These are phyloP conservation scores for Pongo abelii DNA, from an alignment of 2,113 vertebrate genomes.

Conservation along the genomic window DNA sequence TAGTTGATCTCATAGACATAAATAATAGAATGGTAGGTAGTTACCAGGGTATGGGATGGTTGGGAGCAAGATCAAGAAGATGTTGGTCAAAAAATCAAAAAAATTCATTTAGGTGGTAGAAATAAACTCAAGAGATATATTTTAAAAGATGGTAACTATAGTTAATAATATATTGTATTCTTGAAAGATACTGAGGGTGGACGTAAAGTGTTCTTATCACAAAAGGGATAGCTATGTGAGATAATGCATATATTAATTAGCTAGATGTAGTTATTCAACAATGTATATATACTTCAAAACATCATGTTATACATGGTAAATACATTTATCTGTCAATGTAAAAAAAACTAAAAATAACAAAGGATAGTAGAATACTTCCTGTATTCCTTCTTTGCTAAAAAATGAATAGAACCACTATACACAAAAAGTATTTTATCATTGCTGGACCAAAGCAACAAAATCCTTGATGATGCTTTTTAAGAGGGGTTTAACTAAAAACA, in stretches of 20 bases:
- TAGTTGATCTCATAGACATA: neutral
- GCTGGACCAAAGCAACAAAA: neutral
- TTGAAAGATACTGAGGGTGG: neutral
- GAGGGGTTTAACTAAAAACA: neutral
- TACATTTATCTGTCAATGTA: neutral
- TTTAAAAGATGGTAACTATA: neutral
- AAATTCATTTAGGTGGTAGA: no score
- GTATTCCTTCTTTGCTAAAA: neutral
- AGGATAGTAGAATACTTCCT: no score
- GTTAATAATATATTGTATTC: neutral
- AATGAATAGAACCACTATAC: neutral
- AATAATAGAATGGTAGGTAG: neutral
- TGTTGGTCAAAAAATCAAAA: neutral
- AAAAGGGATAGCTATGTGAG: neutral
- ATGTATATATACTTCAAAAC: no score
- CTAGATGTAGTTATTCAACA: neutral
- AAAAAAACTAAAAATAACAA: neutral
- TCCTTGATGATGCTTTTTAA: neutral
- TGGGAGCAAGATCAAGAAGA: neutral
- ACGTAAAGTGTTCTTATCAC: neutral
- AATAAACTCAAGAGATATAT: no score
- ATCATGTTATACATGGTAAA: no score
- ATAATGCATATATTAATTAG: neutral
- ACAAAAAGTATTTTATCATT: neutral
- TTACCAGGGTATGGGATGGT: neutral